Conservation (phyloP, 2,797 vertebrate species). For the Numenius phaeopus region DNA sequence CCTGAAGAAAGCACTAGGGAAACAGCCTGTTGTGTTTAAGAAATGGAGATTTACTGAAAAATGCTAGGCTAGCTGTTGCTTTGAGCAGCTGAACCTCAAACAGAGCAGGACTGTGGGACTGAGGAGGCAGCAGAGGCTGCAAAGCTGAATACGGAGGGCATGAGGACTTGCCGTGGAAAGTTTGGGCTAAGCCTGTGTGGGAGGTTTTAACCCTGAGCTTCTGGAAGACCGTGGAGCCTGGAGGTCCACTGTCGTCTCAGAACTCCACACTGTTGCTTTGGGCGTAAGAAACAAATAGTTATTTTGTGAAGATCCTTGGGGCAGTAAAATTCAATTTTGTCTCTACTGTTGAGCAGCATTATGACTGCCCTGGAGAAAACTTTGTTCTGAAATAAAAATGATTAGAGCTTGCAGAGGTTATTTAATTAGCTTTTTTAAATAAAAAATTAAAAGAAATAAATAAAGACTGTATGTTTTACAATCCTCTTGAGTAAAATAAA, state of each 20-base stretch:
- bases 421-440: background rate
- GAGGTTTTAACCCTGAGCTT: background rate
- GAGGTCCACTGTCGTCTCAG: background rate
- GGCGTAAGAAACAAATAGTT: background rate
- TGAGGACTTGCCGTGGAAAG: background rate
- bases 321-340: background rate
- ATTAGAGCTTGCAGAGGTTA: background rate
- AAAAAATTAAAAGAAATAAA: background rate
- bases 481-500: background rate
- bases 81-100: background rate
- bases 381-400: background rate
- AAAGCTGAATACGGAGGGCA: fast-evolving
- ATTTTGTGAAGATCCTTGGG: background rate
- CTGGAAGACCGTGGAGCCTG: background rate
- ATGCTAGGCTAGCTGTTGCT: background rate
- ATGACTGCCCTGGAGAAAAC: background rate
- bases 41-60: background rate
- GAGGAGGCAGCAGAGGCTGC: background rate
- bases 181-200: background rate
- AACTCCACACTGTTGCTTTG: fast-evolving
- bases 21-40: background rate
- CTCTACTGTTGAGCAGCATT: background rate
- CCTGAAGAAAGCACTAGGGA: background rate
- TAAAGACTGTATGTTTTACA: background rate
- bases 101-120: background rate